Evolutionary conservation across 2,888 invertebrate genomes (phyloP).

Genomic region (Alviniconcha strummeri): DNA sequence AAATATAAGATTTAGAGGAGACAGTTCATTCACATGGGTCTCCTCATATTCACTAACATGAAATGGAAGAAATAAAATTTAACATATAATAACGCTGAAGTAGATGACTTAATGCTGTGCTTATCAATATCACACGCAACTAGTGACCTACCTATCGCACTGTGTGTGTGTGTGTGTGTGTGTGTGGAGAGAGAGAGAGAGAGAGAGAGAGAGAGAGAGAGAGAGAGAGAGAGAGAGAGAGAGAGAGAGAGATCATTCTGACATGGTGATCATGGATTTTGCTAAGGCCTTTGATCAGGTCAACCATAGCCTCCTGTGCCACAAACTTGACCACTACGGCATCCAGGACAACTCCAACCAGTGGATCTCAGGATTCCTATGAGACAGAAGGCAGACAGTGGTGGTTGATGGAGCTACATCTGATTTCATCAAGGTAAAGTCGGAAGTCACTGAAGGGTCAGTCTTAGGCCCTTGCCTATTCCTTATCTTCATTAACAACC

Average conservation of each 20-base stretch:
- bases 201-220: too few relatives aligned
- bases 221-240: too few relatives aligned
- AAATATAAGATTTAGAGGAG: too few relatives aligned
- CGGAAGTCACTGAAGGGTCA: conserved; percentile 15
- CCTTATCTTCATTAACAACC: background rate
- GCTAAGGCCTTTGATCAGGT: conserved; percentile 19
- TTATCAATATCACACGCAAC: too few relatives aligned
- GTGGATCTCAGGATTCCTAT: conserved; percentile 13
- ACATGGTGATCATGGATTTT: conserved; percentile 15
- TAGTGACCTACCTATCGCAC: too few relatives aligned
- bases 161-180: too few relatives aligned
- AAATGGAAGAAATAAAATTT: too few relatives aligned
- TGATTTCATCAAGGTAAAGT: background rate
- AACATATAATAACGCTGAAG: too few relatives aligned
- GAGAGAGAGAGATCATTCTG: background rate
- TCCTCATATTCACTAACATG: too few relatives aligned
- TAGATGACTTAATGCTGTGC: too few relatives aligned
- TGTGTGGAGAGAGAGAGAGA: too few relatives aligned
- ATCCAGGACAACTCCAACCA: background rate
- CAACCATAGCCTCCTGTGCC: conserved; percentile 21
- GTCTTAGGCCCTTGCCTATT: background rate
- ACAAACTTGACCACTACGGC: conserved; percentile 21
- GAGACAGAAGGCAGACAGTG: conserved; percentile 1
- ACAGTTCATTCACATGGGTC: too few relatives aligned
- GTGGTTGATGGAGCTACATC: conserved; percentile 9